Evolutionary conservation across 2,113 vertebrate species (phyloP).

Genomic region (Pao palembangensis): DNA sequence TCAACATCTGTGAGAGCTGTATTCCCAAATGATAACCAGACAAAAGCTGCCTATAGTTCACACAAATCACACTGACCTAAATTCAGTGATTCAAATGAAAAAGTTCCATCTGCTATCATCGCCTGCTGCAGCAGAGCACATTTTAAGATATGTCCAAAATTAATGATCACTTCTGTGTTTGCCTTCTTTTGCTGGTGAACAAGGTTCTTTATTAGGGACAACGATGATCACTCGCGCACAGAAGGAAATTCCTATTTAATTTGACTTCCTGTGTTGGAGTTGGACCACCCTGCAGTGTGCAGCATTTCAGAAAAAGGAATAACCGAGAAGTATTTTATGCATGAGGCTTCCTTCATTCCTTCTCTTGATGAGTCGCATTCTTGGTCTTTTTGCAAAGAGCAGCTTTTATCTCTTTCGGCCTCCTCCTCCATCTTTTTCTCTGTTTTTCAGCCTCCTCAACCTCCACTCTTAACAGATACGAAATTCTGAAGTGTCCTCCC

Average conservation of each 20-base stretch:
- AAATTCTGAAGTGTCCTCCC: background rate
- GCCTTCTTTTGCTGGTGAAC: background rate
- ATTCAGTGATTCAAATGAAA: background rate
- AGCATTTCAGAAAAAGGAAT: background rate
- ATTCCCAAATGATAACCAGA: slow-evolving; percentile 14
- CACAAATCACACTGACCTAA: slow-evolving; percentile 11
- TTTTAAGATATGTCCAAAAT: background rate
- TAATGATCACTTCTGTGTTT: background rate
- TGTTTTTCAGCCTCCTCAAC: background rate
- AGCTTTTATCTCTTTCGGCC: background rate
- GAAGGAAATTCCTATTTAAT: slow-evolving; percentile 59
- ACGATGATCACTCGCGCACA: slow-evolving; percentile 2
- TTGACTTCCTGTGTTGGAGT: slow-evolving; percentile 45
- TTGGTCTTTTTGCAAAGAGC: background rate
- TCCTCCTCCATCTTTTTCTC: background rate
- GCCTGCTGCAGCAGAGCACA: background rate
- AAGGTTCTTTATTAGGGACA: slow-evolving; percentile 7
- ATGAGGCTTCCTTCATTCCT: background rate
- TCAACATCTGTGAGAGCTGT: slow-evolving; percentile 55
- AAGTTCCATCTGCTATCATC: background rate
- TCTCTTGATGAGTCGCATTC: too few relatives aligned
- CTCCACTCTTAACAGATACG: slow-evolving; percentile 8
- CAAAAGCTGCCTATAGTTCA: background rate
- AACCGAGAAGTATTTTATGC: background rate
- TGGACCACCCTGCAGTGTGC: background rate